Base-by-base conservation (phyloP, 2,797 vertebrate genomes). In the Halcyon chelicuti region DNA sequence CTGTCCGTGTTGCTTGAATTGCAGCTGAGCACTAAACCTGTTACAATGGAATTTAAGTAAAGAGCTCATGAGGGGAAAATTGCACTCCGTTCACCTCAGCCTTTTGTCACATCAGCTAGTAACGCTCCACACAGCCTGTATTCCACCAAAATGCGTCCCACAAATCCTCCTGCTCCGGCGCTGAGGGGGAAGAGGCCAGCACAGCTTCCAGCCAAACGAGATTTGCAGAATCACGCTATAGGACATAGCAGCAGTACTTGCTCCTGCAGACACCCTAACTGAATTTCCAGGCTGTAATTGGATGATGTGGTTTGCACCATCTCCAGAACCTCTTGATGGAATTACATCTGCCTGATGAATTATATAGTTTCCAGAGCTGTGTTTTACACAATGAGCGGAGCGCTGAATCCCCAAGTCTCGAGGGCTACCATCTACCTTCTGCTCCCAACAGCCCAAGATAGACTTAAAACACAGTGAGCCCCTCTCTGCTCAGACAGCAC, bases 281-380 rank as follows among this genome's bases (percentile, higher is more conserved):
- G 65, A 68, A 92, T 96, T 96, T 92, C 72, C 58, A 89, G 66
- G 75, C 76, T 88, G 35, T 95, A 96, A 96, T 62, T 93, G 42
- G 78, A 91, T 97, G 81, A 96, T 77, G 84, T 74, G 75, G 88
- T 94, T 96, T 95, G 86, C 84, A 92, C 73, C 29, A 10, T 96
- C 63, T 86, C 96, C 95, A 96, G 95, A 95, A 88, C n/a, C 58
- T 85, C 93, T 77, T 55, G 62, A 93, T 78, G 87, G 86, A 94
- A 96, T 96, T 95, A 95, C 70, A 93, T 91, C 75, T 78, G 78
- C 72, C 87, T 94, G 94, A 94, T 77, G 89, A 91, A 93, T 93
- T 58, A 82, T 16, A 77, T 19, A 49, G 72, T 88, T 95, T 93
- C 74, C 78, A 92, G 75, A 87, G 79, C 29, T 8, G 76, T 51